Base-by-base conservation (phyloP, 2,797 vertebrate genomes). In the Antennarius maculatus region DNA sequence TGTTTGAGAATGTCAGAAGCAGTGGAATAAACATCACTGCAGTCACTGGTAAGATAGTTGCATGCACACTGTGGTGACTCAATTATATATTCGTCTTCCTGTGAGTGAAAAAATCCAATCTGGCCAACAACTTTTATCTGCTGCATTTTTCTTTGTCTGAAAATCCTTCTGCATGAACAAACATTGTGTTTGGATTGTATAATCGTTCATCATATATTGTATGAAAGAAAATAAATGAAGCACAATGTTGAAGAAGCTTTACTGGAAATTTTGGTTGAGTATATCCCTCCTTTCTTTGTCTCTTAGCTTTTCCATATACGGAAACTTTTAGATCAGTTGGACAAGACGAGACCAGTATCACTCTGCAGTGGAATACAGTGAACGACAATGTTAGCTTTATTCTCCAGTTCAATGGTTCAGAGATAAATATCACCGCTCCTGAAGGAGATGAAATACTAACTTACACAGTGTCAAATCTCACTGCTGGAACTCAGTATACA, bases 291-390 rank as follows among this genome's bases (percentile, higher is more conserved):
- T n/a, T n/a, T n/a, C n/a, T 23, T 23, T 23, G 1, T 2, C 3
- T 2, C 23, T 18, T 8, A 50, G n/a, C 48, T 23, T 17, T 8
- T 50, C 11, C 2, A 2, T 12, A 55, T 1, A 7, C n/a, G 14
- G 9, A 41, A 18, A 2, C 17, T 42, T 56, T 8, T 3, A 1
- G 15, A 23, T 11, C 15, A 17, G 9, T 13, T 17, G 16, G 15
- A 12, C 52, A 54, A 37, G 2, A 54, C n/a, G 29, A 17, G 52
- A 54, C 52, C 31, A 54, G 52, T 15, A 37, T 54, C 52, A 54
- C 29, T 54, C 52, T 54, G 31, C 52, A 54, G 6, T 53, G 52
- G 52, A 39, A 39, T 11, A 37, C 10, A 37, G 52, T 54, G 2
- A 54, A 37, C 28, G 28, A 7, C 54, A 31, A 31, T 13, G 4